Evolutionary conservation across 2,797 vertebrate species (phyloP), one percentile per base, ranked within the genome.

Genomic region (Molothrus aeneus): DNA sequence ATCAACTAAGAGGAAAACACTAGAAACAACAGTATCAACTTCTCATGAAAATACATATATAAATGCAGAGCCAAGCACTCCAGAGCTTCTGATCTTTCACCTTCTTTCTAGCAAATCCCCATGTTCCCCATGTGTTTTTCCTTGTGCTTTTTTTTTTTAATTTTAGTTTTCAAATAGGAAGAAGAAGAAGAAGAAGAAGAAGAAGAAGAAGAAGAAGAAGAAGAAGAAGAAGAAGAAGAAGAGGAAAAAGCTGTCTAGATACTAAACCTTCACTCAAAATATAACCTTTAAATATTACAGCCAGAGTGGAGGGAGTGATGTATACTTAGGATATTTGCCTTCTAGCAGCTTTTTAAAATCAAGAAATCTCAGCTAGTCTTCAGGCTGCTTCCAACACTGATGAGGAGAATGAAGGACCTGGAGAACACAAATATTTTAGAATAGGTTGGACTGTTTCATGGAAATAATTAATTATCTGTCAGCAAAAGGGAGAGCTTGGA

Each of bases 1-100:
- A 98, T 97, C 97, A 97, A 54, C 66, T 91, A 61, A 92, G 70
- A 96, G 84, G 84, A 95, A 97, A 96, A 92, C 4, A 86, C 95
- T 93, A 92, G 91, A 96, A 97, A 95, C 64, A 95, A 71, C 59
- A 88, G 22, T 88, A 81, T 50, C 68, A 88, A 51, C 81, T 95
- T 95, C 50, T 81, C 3, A 9, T 4, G 18, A 38, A 96, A 91
- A 95, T 69, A 92, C 79, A 86, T 77, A 77, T 48, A 38, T 91
- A 79, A 91, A 24, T 13, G 11, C 21, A 78, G 51, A 82, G 36
- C 13, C 50, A 68, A 94, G 40, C 45, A 80, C 61, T 63, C 17
- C 82, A 53, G 9, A 65, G 17, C n/a, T 93, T 78, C 42, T 71
- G 31, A 42, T 78, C 68, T 91, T 86, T 84, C 64, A 51, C 38